Base-by-base conservation (phyloP, 2,888 invertebrate species). In the Platerodrilus igneus region DNA sequence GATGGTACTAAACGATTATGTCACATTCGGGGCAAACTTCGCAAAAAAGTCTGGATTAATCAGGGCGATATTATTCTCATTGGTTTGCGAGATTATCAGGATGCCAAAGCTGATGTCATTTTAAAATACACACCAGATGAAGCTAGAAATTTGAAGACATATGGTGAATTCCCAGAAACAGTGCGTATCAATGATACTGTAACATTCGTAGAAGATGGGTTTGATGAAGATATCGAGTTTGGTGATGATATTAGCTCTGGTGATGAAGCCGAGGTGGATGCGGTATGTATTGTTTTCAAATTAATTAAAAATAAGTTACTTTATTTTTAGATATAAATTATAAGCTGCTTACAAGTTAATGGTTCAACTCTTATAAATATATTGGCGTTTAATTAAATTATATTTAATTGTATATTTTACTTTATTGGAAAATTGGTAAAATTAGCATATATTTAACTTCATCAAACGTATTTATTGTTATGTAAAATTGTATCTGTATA, bases 101-200 rank as follows among this genome's bases (percentile, higher is more conserved):
- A 93, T 66, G 88, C 92, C 6, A 94, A 97, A 72, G 97, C 97
- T 42, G 99, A 99, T 72, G 97, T 99, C 50, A 99, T 99, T 62
- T 77, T 96, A 56, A 99, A 99, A 73, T 99, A 99, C 68, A 96
- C 96, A 50, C 90, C 97, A 16, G 99, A 99, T 68, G 99, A 99
- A 74, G 97, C 97, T 30, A 81, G 99, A 67, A 96, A 97, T 76
- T 77, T 99, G 66, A 99, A 99, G 75, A 92, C 95, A 22, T 96
- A 97, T 62, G 97, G 96, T 61, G 95, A 97, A 76, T 89, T 99
- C 72, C 99, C 99, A 43, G 97, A 99, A 77, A 90, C 91, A 60
- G 92, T 92, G 55, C 90, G 94, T 69, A 94, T 96, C 75, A 95
- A 93, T 70, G 95, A 95, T 66, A 92, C 89, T 51, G 90, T 91